Evolutionary conservation across 2,113 vertebrate species (phyloP).

Genomic region (Myrmophylax atrothorax): DNA sequence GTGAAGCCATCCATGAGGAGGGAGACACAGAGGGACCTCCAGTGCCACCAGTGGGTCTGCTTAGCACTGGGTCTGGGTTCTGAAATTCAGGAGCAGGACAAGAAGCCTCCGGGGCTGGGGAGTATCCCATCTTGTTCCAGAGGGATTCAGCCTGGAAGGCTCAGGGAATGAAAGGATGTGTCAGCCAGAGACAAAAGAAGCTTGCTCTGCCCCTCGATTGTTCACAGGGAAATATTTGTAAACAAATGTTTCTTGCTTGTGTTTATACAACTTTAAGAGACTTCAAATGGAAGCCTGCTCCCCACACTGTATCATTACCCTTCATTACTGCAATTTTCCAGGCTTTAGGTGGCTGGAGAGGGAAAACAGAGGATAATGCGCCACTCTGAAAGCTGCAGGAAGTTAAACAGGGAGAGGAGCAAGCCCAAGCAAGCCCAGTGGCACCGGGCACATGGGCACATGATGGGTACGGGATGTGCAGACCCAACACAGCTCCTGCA

Average conservation of each 20-base stretch:
- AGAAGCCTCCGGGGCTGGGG: rapidly evolving
- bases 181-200: neutral
- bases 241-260: conserved; percentile 21
- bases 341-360: conserved; percentile 30
- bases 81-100: rapidly evolving
- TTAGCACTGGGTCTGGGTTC: rapidly evolving
- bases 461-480: neutral
- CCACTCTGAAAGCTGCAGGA: neutral
- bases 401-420: neutral
- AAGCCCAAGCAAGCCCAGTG: neutral
- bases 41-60: neutral
- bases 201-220: neutral
- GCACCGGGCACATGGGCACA: neutral
- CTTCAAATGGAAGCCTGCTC: conserved; percentile 17
- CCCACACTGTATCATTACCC: conserved; percentile 27
- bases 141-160: neutral
- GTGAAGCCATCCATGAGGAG: neutral
- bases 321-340: conserved; percentile 31
- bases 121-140: rapidly evolving
- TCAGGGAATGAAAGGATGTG: neutral
- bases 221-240: conserved; percentile 3
- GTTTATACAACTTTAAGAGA: neutral
- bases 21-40: neutral
- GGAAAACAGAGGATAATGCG: neutral
- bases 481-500: neutral